These are phyloP conservation scores for Pseudomyrmex concolor DNA, from an alignment of 1,140 invertebrate species.

Conservation along the genomic window DNA sequence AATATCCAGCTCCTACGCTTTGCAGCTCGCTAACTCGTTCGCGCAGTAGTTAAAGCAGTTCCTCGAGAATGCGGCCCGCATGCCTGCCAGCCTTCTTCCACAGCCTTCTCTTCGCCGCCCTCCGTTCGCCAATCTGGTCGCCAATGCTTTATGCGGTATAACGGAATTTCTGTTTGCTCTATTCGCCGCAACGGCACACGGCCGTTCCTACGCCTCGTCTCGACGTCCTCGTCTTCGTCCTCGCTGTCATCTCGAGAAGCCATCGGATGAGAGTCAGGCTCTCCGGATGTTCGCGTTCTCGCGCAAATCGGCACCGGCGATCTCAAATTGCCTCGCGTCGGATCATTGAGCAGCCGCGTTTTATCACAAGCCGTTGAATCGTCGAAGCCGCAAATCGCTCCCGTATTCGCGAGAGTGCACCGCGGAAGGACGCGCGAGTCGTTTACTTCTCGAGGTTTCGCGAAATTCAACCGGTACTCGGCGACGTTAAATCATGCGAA, in stretches of 20 bases:
- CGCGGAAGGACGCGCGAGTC: background rate
- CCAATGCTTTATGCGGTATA: constrained; percentile 73
- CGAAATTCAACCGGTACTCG: constrained; percentile 33
- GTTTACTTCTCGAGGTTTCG: constrained; percentile 22
- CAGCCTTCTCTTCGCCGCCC: background rate
- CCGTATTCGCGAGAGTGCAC: background rate
- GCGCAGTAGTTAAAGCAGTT: constrained; percentile 78
- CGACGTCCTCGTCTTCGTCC: constrained; percentile 18
- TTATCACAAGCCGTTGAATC: constrained; percentile 34
- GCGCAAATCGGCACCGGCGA: constrained; percentile 61
- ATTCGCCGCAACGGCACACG: constrained; percentile 64
- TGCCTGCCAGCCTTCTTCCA: constrained; percentile 66
- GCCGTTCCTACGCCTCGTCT: constrained; percentile 45
- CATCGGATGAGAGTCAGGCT: constrained; percentile 24
- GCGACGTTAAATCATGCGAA: constrained; percentile 33
- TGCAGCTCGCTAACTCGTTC: constrained; percentile 72
- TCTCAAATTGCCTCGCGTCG: constrained; percentile 67
- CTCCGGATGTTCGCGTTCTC: constrained; percentile 57
- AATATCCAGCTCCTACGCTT: constrained; percentile 40
- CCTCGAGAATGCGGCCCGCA: constrained; percentile 78
- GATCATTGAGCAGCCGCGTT: constrained; percentile 55
- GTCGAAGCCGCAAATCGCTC: constrained; percentile 31
- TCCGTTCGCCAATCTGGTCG: constrained; percentile 43
- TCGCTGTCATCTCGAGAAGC: constrained; percentile 46
- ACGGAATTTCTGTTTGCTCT: constrained; percentile 77